Percentiles rank a stretch among this genome's conserved stretches.
These are phyloP conservation scores for Archips crataeganus DNA, from an alignment of 2,888 invertebrate species.

Conservation along the genomic window DNA sequence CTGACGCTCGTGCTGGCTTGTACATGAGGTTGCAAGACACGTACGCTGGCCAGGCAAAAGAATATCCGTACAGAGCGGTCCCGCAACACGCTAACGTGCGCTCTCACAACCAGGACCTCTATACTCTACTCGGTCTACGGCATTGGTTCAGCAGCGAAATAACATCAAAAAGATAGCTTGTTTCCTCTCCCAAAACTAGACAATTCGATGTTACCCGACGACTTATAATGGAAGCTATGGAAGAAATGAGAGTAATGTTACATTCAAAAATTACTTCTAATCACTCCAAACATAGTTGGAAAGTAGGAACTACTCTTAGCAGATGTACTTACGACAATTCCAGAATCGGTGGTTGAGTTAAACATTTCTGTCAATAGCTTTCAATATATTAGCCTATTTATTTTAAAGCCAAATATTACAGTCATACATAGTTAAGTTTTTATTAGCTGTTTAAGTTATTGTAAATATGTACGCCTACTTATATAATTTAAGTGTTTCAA, in stretches of 20 bases:
- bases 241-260: constrained; percentile 54
- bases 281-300: constrained; percentile 29
- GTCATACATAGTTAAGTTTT: constrained; percentile 84
- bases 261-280: constrained; percentile 40
- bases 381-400: constrained; percentile 84
- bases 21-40: constrained; percentile 61
- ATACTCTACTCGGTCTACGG: constrained; percentile 77
- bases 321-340: constrained; percentile 36
- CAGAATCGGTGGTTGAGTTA: constrained; percentile 29
- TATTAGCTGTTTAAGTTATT: constrained; percentile 79
- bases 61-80: constrained; percentile 64
- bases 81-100: constrained; percentile 63
- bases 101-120: constrained; percentile 74
- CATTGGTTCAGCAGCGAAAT: constrained; percentile 83
- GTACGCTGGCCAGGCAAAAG: constrained; percentile 65
- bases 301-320: constrained; percentile 30
- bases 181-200: constrained; percentile 59
- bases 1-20: constrained; percentile 53
- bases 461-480: constrained; percentile 71
- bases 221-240: constrained; percentile 83
- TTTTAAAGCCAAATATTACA: constrained; percentile 86
- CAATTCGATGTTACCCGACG: constrained; percentile 84
- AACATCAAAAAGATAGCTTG: constrained; percentile 79
- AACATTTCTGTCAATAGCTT: constrained; percentile 71
- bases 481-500: constrained; percentile 76